phyloP scores from a whole-genome alignment of 2,113 vertebrate genomes.

The Microtus oregoni region DNA sequence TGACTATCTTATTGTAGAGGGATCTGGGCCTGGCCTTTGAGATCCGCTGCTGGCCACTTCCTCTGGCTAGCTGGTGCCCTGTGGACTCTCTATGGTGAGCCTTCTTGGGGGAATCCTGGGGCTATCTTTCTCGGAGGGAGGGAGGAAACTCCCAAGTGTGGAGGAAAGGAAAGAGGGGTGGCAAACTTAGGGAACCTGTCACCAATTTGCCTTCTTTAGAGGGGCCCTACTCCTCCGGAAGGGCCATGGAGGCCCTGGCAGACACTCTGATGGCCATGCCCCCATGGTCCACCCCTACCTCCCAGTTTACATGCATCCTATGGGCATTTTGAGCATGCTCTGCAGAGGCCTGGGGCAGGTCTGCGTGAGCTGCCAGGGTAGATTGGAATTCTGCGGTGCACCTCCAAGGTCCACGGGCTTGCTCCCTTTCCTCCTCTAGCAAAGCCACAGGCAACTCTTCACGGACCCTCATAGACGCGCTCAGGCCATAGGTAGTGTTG shows the following conservation, averaged over 20 bases:
- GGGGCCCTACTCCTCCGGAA: neutral
- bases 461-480: fast-evolving
- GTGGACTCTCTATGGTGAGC: conserved; percentile 66
- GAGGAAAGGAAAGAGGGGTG: neutral
- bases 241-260: neutral
- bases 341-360: neutral
- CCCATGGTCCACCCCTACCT: fast-evolving
- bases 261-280: neutral
- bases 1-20: neutral
- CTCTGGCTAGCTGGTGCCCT: neutral
- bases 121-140: conserved; percentile 67
- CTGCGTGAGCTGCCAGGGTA: fast-evolving
- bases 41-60: neutral
- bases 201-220: neutral
- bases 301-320: neutral
- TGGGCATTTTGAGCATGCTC: neutral
- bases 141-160: conserved; percentile 69
- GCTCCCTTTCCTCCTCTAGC: neutral
- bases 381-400: neutral
- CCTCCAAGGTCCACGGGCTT: neutral
- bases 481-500: neutral
- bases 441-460: neutral
- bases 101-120: conserved; percentile 46
- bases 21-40: neutral
- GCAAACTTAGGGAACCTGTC: conserved; percentile 42